Evolutionary conservation across 2,113 vertebrate genomes (phyloP).

Genomic region (Empidonax alnorum): DNA sequence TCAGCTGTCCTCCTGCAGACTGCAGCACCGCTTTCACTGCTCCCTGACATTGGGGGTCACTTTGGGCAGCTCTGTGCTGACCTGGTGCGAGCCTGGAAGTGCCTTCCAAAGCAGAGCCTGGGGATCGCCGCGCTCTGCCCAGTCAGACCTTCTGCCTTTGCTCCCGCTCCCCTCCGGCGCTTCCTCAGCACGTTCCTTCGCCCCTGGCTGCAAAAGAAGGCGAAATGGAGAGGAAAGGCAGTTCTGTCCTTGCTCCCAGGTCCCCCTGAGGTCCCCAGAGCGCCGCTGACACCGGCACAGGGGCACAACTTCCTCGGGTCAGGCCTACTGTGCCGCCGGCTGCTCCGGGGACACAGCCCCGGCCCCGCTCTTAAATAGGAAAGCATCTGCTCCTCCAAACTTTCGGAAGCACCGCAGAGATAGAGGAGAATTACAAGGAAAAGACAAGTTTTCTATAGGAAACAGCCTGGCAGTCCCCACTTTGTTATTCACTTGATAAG

Average conservation of each 20-base stretch:
- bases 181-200: slow-evolving; percentile 9
- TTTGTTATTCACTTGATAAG: slow-evolving; percentile 95
- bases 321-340: slow-evolving; percentile 54
- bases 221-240: neutral
- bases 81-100: neutral
- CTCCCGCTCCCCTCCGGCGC: neutral
- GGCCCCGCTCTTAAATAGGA: slow-evolving; percentile 43
- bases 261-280: slow-evolving; percentile 30
- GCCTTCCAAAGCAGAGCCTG: neutral
- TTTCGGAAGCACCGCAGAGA: slow-evolving; percentile 64
- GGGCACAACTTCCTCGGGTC: slow-evolving; percentile 20
- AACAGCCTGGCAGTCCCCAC: slow-evolving; percentile 87
- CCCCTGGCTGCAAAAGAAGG: slow-evolving; percentile 2
- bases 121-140: neutral
- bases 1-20: slow-evolving; percentile 38
- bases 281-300: neutral
- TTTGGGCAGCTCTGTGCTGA: neutral
- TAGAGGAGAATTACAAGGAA: slow-evolving; percentile 73
- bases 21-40: slow-evolving; percentile 20
- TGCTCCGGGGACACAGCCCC: slow-evolving; percentile 55
- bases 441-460: slow-evolving; percentile 88
- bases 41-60: neutral
- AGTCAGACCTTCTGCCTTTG: neutral
- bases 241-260: slow-evolving; percentile 15
- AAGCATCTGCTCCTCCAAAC: slow-evolving; percentile 54